Evolutionary conservation across 1,140 invertebrate genomes (phyloP).

Genomic region (Ceratitis capitata): DNA sequence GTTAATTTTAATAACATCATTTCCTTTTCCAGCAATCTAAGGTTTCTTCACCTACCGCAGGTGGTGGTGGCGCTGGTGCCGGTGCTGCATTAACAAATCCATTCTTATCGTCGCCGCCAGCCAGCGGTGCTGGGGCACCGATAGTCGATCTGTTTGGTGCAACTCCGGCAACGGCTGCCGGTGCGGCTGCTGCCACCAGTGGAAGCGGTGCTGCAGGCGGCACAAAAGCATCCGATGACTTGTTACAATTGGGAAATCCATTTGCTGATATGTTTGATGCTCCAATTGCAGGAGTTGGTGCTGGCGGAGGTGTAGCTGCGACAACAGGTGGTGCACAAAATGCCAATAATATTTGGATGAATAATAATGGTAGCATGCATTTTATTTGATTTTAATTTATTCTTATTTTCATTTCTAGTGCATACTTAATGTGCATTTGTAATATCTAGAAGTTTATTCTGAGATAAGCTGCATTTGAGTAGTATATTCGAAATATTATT

Average conservation of each 20-base stretch:
- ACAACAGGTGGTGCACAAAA: slow-evolving; percentile 65
- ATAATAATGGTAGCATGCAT: slow-evolving; percentile 74
- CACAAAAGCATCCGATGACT: slow-evolving; percentile 86
- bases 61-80: slow-evolving; percentile 67
- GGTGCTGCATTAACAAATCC: slow-evolving; percentile 80
- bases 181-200: slow-evolving; percentile 52
- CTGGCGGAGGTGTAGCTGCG: slow-evolving; percentile 65
- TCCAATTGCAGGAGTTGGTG: slow-evolving; percentile 65
- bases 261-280: slow-evolving; percentile 87
- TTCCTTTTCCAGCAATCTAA: slow-evolving; percentile 75
- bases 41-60: slow-evolving; percentile 76
- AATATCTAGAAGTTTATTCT: background rate
- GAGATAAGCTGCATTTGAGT: background rate
- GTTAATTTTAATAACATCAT: too few relatives aligned
- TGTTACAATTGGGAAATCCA: slow-evolving; percentile 89
- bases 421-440: slow-evolving; percentile 47
- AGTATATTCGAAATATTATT: background rate
- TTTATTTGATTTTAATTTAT: slow-evolving; percentile 48
- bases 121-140: slow-evolving; percentile 70
- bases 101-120: slow-evolving; percentile 76
- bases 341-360: slow-evolving; percentile 74
- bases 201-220: slow-evolving; percentile 51
- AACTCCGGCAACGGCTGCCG: slow-evolving; percentile 66
- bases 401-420: slow-evolving; percentile 52
- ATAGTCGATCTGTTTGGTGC: slow-evolving; percentile 83